A percentile compares a stretch with the other conserved stretches of the same genome.
phyloP scores from a whole-genome alignment of 2,113 vertebrate genomes.

The Nanger granti region DNA sequence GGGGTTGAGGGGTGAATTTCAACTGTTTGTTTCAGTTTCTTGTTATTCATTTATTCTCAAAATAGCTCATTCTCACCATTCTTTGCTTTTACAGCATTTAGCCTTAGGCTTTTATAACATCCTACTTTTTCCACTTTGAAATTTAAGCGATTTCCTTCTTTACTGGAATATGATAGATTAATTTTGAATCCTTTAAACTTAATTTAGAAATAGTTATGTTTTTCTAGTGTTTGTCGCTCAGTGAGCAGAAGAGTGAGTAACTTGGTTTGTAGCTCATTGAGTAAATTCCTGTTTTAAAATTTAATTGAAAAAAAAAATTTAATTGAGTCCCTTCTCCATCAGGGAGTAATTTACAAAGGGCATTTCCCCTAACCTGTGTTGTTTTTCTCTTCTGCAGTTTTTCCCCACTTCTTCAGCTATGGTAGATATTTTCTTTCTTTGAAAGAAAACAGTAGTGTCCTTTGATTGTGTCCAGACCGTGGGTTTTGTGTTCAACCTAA shows the following conservation, averaged over 20 bases:
- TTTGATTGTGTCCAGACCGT: slow-evolving; percentile 14
- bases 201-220: slow-evolving; percentile 27
- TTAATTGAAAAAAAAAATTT: slow-evolving; percentile 44
- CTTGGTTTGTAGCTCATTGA: slow-evolving; percentile 38
- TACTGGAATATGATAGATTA: slow-evolving; percentile 49
- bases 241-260: slow-evolving; percentile 33
- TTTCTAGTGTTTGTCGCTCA: slow-evolving; percentile 38
- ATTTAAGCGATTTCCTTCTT: slow-evolving; percentile 47
- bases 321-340: slow-evolving; percentile 27
- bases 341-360: slow-evolving; percentile 32
- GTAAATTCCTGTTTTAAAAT: slow-evolving; percentile 55
- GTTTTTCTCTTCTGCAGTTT: neutral
- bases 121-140: slow-evolving; percentile 23
- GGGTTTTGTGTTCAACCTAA: slow-evolving; percentile 32
- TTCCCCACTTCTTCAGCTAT: neutral
- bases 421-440: neutral
- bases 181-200: slow-evolving; percentile 39
- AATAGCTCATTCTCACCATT: slow-evolving; percentile 46
- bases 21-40: slow-evolving; percentile 34
- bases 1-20: neutral
- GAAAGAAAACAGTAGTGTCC: neutral
- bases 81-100: slow-evolving; percentile 39
- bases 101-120: neutral
- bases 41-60: slow-evolving; percentile 33
- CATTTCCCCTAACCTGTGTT: neutral